Evolutionary conservation across 2,113 vertebrate genomes (phyloP).

Genomic region (Gallinago jamesoni): DNA sequence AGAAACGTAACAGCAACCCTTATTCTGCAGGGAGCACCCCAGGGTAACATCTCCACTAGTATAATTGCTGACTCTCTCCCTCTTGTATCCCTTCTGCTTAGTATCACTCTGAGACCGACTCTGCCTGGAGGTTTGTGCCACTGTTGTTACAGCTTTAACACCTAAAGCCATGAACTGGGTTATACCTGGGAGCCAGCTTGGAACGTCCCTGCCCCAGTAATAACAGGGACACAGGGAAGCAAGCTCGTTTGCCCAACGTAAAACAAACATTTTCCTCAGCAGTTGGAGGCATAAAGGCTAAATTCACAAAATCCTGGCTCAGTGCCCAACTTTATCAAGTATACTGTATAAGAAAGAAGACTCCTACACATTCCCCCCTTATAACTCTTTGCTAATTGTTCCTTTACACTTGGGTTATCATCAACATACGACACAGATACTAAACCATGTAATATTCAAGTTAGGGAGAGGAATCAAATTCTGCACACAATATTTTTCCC

Average conservation of each 20-base stretch:
- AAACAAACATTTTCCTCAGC: background rate
- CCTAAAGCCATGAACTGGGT: background rate
- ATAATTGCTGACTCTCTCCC: background rate
- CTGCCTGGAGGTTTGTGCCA: background rate
- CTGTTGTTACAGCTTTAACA: background rate
- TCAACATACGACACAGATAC: background rate
- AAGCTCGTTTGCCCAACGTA: background rate
- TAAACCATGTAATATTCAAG: background rate
- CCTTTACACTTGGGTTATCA: background rate
- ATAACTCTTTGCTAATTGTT: background rate
- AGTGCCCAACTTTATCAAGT: background rate
- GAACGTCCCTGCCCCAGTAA: background rate
- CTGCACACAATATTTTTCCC: background rate
- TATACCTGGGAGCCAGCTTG: background rate
- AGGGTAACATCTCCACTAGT: background rate
- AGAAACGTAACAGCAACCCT: background rate
- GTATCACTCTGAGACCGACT: background rate
- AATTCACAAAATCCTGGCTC: background rate
- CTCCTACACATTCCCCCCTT: background rate
- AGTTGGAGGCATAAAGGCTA: background rate
- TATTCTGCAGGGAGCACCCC: background rate
- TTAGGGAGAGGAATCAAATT: background rate
- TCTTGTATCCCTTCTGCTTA: background rate
- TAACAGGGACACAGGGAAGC: background rate
- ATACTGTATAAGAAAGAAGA: background rate